Percentiles rank a stretch among this genome's conserved stretches.
phyloP scores from a whole-genome alignment of 2,797 vertebrate genomes.

The Trachurus trachurus region DNA sequence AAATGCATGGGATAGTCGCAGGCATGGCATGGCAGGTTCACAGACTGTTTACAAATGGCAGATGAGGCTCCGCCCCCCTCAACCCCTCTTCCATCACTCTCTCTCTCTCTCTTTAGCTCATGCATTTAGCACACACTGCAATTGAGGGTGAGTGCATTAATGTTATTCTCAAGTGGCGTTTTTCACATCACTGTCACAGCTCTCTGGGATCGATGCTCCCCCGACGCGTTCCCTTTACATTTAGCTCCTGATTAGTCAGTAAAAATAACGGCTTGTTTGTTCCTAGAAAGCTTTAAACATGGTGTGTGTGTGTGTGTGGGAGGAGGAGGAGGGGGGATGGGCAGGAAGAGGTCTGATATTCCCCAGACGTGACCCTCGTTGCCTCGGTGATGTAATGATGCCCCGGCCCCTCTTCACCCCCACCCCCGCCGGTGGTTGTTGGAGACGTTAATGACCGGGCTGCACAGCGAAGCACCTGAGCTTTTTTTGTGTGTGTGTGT shows the following conservation, averaged over 20 bases:
- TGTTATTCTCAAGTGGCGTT: constrained; percentile 54
- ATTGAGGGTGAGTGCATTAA: constrained; percentile 56
- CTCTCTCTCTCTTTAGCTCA: neutral
- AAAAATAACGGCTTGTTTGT: constrained; percentile 61
- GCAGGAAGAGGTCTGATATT: constrained; percentile 52
- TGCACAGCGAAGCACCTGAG: constrained; percentile 81
- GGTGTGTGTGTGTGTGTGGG: neutral
- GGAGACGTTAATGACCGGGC: constrained; percentile 72
- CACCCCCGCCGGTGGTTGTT: constrained; percentile 47
- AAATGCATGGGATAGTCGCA: constrained; percentile 19
- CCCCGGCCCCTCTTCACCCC: constrained; percentile 18
- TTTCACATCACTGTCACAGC: constrained; percentile 52
- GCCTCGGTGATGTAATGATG: constrained; percentile 82
- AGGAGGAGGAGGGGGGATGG: constrained; percentile 46
- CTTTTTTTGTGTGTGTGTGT: constrained; percentile 61
- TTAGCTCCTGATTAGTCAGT: constrained; percentile 67
- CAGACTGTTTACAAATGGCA: constrained; percentile 71
- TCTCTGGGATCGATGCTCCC: constrained; percentile 42
- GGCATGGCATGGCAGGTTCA: constrained; percentile 40
- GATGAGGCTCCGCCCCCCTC: constrained; percentile 19
- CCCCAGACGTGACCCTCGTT: constrained; percentile 72
- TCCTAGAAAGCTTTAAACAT: constrained; percentile 68
- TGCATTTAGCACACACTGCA: constrained; percentile 56
- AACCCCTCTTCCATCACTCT: neutral
- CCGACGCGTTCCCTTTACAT: constrained; percentile 30